Percentiles rank a stretch among this genome's conserved stretches.
These are phyloP conservation scores for Cheilosia vulpina DNA, from an alignment of 2,888 invertebrate genomes.

Conservation along the genomic window DNA sequence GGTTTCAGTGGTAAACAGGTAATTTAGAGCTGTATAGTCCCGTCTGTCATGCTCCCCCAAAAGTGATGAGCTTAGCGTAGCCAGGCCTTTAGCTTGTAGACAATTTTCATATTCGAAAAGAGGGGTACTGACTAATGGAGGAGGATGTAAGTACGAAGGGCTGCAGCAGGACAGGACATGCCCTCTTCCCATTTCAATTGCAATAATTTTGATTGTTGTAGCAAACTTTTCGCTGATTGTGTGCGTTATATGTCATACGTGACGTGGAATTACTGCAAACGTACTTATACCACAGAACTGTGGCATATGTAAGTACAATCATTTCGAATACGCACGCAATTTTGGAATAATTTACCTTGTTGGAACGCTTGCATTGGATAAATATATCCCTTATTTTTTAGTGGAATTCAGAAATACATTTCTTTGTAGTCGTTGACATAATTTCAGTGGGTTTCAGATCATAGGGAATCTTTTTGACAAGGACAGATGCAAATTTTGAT, in stretches of 20 bases:
- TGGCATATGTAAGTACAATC: slow-evolving; percentile 13
- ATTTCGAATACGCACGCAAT: slow-evolving; percentile 60
- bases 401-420: background rate
- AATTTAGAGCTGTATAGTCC: slow-evolving; percentile 40
- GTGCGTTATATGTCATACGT: slow-evolving; percentile 29
- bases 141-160: background rate
- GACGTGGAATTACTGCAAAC: slow-evolving; percentile 18
- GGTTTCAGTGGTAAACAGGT: slow-evolving; percentile 45
- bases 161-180: slow-evolving; percentile 12
- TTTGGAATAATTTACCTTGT: slow-evolving; percentile 56
- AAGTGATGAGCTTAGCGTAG: background rate
- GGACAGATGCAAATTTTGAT: slow-evolving; percentile 44
- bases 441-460: slow-evolving; percentile 4
- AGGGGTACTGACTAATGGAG: background rate
- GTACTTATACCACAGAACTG: background rate
- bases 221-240: slow-evolving; percentile 19
- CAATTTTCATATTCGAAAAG: background rate
- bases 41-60: slow-evolving; percentile 12
- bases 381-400: slow-evolving; percentile 14
- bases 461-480: background rate
- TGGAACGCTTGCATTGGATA: slow-evolving; percentile 1
- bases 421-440: background rate
- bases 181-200: slow-evolving; percentile 22
- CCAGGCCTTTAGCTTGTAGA: background rate
- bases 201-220: slow-evolving; percentile 16